These are phyloP conservation scores for Portevinia maculata DNA, from an alignment of 2,888 invertebrate species.

Conservation along the genomic window DNA sequence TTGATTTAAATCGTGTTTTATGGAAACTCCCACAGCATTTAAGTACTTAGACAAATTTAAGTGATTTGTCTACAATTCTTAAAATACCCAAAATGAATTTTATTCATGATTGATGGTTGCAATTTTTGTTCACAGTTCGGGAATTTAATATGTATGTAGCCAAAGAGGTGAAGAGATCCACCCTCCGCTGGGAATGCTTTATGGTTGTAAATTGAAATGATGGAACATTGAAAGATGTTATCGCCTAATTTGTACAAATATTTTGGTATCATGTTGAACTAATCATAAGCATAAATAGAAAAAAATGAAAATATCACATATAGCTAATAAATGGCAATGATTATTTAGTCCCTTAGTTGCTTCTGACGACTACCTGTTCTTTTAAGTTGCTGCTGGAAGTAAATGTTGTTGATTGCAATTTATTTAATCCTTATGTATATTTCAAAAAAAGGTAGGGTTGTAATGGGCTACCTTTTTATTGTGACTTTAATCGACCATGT, in stretches of 20 bases:
- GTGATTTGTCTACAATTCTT: slow-evolving; percentile 64
- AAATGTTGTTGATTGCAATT: too few species aligned
- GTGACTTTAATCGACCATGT: too few species aligned
- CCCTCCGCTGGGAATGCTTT: background rate
- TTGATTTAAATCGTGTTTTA: slow-evolving; percentile 50
- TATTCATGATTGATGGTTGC: slow-evolving; percentile 50
- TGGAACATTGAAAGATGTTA: background rate
- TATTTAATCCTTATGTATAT: too few species aligned
- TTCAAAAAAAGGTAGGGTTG: too few species aligned
- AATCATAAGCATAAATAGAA: too few species aligned
- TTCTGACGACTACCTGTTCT: background rate
- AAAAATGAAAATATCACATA: too few species aligned
- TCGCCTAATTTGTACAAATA: background rate
- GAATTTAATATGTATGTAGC: slow-evolving; percentile 34
- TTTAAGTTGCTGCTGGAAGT: too few species aligned
- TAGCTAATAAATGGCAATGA: too few species aligned
- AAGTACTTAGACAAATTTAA: slow-evolving; percentile 49
- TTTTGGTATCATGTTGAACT: background rate
- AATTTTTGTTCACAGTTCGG: slow-evolving; percentile 47
- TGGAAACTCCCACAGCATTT: slow-evolving; percentile 30
- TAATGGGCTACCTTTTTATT: too few species aligned
- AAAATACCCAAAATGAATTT: slow-evolving; percentile 34
- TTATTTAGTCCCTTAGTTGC: too few species aligned
- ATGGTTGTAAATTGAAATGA: background rate
- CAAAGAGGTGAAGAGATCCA: background rate